Conservation (phyloP, 2,113 vertebrate genomes). For the Herpetotheres cachinnans region DNA sequence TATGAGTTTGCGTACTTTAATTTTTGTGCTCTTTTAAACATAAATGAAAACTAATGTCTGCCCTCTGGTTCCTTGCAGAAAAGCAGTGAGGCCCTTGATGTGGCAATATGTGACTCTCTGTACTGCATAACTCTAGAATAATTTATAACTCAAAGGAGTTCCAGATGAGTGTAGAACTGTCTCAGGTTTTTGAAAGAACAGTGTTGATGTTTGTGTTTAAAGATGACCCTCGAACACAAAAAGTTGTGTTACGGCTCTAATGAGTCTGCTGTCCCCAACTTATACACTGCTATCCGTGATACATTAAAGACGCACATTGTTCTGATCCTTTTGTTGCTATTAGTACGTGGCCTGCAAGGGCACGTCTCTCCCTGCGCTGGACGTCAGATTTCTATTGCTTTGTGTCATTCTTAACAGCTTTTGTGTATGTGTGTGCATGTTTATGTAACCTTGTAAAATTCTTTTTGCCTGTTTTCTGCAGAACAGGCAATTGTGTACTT, state of each 20-base stretch:
- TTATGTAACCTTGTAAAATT: neutral
- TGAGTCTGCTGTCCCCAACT: neutral
- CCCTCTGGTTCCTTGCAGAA: constrained; percentile 14
- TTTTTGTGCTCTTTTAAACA: neutral
- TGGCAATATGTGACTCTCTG: neutral
- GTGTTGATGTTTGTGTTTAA: neutral
- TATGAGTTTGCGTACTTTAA: neutral
- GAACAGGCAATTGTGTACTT: neutral
- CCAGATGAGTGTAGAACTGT: constrained; percentile 3
- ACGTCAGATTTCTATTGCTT: neutral
- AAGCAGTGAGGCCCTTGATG: neutral
- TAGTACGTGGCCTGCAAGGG: neutral
- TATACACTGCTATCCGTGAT: neutral
- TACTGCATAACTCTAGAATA: neutral
- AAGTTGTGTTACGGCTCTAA: neutral
- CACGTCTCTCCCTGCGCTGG: neutral
- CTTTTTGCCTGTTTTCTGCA: neutral
- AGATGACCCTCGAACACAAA: neutral
- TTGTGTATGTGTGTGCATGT: neutral
- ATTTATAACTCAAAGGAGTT: neutral
- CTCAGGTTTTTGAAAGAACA: neutral
- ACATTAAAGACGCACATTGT: neutral
- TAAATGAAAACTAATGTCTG: neutral
- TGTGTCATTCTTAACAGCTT: neutral
- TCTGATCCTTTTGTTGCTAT: neutral